Evolutionary conservation across 64 coral and sea anemone species (phyloP).

Genomic region (Stichodactyla helianthus): DNA sequence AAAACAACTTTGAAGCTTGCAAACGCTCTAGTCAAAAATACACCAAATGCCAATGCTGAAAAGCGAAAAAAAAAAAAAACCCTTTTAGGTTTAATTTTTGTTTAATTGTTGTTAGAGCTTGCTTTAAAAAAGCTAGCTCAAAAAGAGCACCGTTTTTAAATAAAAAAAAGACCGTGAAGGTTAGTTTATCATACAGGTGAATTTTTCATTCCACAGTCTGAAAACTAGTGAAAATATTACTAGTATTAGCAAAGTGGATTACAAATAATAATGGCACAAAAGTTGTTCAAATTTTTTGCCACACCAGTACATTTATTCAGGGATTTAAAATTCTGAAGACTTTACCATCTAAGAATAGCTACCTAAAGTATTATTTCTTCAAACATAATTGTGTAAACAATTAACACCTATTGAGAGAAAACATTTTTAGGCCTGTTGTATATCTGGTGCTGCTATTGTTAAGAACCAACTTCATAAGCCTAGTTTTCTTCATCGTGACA

Average conservation of each 20-base stretch:
- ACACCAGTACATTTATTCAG: too few species aligned
- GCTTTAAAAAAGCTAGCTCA: background rate
- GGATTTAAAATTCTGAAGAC: too few species aligned
- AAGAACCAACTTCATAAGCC: background rate
- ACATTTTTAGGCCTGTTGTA: background rate
- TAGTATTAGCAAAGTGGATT: too few species aligned
- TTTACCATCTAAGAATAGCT: too few species aligned
- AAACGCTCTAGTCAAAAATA: background rate
- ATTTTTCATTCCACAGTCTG: too few species aligned
- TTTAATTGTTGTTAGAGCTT: background rate
- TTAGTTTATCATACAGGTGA: too few species aligned
- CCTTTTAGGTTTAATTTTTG: background rate
- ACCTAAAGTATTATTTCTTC: background rate
- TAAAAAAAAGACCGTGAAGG: background rate
- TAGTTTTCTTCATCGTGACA: background rate
- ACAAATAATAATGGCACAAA: too few species aligned
- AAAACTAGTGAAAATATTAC: too few species aligned
- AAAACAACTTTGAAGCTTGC: background rate
- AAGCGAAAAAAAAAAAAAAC: background rate
- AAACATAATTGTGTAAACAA: background rate
- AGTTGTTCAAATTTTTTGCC: too few species aligned
- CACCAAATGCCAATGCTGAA: background rate
- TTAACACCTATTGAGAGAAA: background rate
- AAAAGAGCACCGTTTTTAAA: background rate
- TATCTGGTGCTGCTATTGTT: background rate